phyloP scores from a whole-genome alignment of 2,797 vertebrate species.

The Psittacula derbiana region DNA sequence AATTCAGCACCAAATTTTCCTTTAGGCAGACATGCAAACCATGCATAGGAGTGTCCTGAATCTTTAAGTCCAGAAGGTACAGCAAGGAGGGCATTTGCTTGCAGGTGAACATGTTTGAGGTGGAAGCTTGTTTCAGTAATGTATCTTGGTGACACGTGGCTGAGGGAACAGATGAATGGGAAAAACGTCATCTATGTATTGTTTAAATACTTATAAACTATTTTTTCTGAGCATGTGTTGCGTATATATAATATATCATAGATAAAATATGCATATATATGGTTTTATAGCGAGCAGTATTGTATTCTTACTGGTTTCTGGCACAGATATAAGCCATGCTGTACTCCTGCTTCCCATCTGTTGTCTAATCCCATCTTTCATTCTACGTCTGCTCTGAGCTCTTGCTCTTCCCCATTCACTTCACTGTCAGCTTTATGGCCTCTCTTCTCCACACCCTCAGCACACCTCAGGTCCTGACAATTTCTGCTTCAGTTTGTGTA shows the following conservation, averaged over 20 bases:
- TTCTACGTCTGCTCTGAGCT: rapidly evolving
- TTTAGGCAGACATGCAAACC: neutral
- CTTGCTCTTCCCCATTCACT: neutral
- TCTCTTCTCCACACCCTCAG: neutral
- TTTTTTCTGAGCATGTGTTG: neutral
- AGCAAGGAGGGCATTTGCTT: neutral
- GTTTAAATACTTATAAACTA: neutral
- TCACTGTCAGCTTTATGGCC: neutral
- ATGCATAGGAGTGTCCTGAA: neutral
- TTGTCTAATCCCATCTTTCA: neutral
- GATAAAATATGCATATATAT: neutral
- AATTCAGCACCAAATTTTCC: neutral
- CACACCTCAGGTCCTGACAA: neutral
- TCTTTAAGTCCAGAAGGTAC: neutral
- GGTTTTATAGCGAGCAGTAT: neutral
- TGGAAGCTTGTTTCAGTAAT: neutral
- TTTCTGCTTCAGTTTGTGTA: neutral
- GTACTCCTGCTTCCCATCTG: neutral
- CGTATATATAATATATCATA: neutral
- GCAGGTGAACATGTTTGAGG: neutral
- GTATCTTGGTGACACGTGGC: neutral
- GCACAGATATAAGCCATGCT: neutral
- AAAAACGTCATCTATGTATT: neutral
- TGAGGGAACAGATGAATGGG: neutral
- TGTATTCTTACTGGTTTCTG: neutral